Evolutionary conservation across 2,888 invertebrate genomes (phyloP).

Genomic region (Trichopoda pennipes): DNA sequence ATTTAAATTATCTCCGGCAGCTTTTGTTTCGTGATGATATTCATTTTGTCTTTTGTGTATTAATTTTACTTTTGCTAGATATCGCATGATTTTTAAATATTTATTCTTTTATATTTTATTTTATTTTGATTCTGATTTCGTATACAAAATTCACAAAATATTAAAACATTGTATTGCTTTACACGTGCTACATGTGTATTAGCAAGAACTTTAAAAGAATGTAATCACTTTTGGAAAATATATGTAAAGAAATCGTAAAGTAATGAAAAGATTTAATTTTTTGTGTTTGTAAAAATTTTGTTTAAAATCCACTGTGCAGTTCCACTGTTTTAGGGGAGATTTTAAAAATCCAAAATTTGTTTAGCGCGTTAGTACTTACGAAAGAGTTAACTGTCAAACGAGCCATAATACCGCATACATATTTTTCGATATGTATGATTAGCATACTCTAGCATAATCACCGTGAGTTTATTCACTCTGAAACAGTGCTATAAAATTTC

Average conservation of each 20-base stretch:
- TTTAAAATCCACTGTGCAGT: no score
- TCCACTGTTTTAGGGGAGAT: no score
- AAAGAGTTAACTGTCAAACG: no score
- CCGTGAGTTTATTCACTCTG: no score
- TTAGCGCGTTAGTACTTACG: no score
- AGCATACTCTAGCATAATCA: no score
- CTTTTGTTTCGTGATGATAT: not conserved
- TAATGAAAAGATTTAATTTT: no score
- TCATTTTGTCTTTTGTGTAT: not conserved
- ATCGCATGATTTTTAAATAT: not conserved
- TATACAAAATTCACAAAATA: slow-evolving; percentile 14
- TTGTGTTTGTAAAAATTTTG: no score
- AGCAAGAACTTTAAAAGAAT: slow-evolving; percentile 10
- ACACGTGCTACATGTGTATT: not conserved
- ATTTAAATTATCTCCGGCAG: slow-evolving; percentile 4
- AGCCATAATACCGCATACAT: no score
- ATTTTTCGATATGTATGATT: no score
- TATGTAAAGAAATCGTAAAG: not conserved
- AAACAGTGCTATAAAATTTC: no score
- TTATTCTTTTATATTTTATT: not conserved
- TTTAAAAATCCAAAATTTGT: no score
- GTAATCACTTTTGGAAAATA: not conserved
- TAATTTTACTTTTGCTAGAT: not conserved
- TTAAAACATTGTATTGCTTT: slow-evolving; percentile 16
- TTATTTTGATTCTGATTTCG: slow-evolving; percentile 24